Base-by-base conservation (phyloP, 2,113 vertebrate species). In the Etheostoma spectabile region DNA sequence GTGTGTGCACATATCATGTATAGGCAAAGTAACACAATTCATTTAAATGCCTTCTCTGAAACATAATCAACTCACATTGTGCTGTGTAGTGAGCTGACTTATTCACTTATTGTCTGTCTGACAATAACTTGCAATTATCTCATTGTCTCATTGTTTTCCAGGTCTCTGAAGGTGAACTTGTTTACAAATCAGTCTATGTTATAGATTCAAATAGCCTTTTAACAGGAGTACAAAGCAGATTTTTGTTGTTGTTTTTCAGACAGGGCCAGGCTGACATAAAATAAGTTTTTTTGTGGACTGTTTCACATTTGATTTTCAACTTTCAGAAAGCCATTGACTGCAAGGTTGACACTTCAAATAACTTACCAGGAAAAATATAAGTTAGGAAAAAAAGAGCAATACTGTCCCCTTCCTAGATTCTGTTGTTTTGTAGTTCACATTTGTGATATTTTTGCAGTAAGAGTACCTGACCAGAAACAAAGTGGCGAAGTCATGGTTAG, bases 1-100 rank as follows among this genome's bases (percentile, higher is more conserved):
- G 22, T 38, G 59, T 52, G 53, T 35, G 49, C 6, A 19, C 51
- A 59, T 14, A 10, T 75, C 45, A 77, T 60, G 30, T 57, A 59
- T 71, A 80, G 35, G 33, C 11, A 64, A 68, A 27, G 35, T 61
- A 38, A 49, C 18, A 42, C 27, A 51, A 19, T 55, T 60, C 16
- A 64, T 73, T 66, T 63, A 11, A 15, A 27, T 30, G 6, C 21
- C 45, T 46, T 65, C 21, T 72, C 38, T 61, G 19, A 68, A 69
- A 49, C 57, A 61, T 21, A 68, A 64, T 55, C 18, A 19, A 5
- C 24, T 60, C 46, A 22, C 46, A 68, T 13, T 68, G 27, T 30
- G 52, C n/a, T 68, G 27, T n/a, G 51, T 81, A 57, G 22, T 33
- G 51, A 78, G 64, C 33, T 48, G 42, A 35, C 27, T 27, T 27